Base-by-base conservation (phyloP, 2,888 invertebrate species). In the Smittia sp. region DNA sequence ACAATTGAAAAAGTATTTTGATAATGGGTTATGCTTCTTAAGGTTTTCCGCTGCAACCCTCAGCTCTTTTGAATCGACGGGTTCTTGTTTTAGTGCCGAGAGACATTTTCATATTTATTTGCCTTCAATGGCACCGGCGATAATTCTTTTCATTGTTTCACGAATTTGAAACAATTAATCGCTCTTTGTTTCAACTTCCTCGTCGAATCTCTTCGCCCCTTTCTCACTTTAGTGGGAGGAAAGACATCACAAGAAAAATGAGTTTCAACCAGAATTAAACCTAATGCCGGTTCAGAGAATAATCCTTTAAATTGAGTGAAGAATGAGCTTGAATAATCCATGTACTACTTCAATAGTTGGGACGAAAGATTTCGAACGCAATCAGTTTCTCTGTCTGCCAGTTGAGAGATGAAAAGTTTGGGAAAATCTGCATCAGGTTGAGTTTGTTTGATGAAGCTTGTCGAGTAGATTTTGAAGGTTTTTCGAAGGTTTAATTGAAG, bases 221-320 rank as follows among this genome's bases (percentile, higher is more conserved):
- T 58, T 58, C 13, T 58, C 22, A 18, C 58, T 18, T 58, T 58
- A 52, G 46, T 46, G 46, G 46, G 11, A 3, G 2, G 46, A 46
- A 11, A n/a, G 11, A 46, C n/a, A n/a, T n/a, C n/a, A n/a, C 11
- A 46, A 46, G 46, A 46, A 15, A n/a, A n/a, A 13, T n/a, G 15
- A n/a, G 4, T 22, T 25, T 25, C 1, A 24, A 67, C 41, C 39
- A 67, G 41, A 39, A 13, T 41, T 67, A 32, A 22, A 67, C 67
- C 32, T 41, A 67, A 41, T 67, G 67, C 67, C 67, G 41, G 67
- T 41, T 67, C 24, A 52, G 27, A 69, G 15, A 24, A n/a, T 24
- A 69, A 69, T 69, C 69, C 69, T 52, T 52, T 69, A 69, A 69
- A 69, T 69, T 69, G 22, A 69, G 69, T 69, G 69, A 69, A 69